phyloP scores from a whole-genome alignment of 2,113 vertebrate species.

The Heteronetta atricapilla region DNA sequence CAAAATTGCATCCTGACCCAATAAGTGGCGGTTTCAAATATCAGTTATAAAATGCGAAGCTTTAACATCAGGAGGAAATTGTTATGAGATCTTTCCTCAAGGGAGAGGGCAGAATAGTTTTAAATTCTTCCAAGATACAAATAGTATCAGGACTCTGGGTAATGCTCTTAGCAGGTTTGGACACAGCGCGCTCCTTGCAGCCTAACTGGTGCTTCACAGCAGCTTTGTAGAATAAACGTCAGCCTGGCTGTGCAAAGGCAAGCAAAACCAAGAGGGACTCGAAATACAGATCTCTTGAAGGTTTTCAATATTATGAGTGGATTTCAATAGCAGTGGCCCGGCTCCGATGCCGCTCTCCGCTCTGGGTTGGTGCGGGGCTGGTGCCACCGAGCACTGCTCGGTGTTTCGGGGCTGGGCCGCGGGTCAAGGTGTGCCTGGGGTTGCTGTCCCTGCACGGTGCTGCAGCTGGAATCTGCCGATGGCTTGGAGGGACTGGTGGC shows the following conservation, averaged over 20 bases:
- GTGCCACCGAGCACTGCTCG: too few relatives aligned
- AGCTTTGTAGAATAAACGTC: background rate
- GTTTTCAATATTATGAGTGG: background rate
- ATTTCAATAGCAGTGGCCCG: too few relatives aligned
- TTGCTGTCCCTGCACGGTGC: too few relatives aligned
- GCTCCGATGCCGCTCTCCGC: too few relatives aligned
- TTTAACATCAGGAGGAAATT: background rate
- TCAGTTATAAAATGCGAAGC: background rate
- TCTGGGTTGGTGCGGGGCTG: too few relatives aligned
- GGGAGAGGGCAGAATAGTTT: background rate
- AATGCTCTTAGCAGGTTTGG: slow-evolving; percentile 26
- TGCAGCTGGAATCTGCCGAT: too few relatives aligned
- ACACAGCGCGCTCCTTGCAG: fast-evolving
- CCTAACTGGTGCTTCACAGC: background rate
- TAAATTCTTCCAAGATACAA: background rate
- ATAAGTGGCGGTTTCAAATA: background rate
- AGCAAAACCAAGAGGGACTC: background rate
- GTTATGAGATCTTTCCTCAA: slow-evolving; percentile 23
- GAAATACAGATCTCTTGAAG: background rate
- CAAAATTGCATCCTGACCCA: background rate
- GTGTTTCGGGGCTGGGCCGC: too few relatives aligned
- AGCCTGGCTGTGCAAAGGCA: background rate
- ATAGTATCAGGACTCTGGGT: background rate
- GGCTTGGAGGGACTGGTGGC: too few relatives aligned
- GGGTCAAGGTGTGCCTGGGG: too few relatives aligned